Conservation (phyloP, 1,140 invertebrate genomes). For the Drosophila ercepeae region DNA sequence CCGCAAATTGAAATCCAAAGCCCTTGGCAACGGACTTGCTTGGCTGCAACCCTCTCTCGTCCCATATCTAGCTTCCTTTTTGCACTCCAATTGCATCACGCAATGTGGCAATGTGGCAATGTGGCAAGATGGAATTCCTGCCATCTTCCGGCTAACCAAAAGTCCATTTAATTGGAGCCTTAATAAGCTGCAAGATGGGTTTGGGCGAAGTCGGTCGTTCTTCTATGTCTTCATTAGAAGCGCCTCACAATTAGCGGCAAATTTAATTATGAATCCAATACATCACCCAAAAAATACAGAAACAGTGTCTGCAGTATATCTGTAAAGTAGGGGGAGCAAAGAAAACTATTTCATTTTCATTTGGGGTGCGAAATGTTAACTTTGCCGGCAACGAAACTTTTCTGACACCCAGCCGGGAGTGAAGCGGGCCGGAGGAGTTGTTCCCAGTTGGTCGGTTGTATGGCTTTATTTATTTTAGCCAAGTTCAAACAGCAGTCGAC, state of each 20-base stretch:
- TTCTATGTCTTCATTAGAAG: slow-evolving; percentile 33
- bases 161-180: slow-evolving; percentile 33
- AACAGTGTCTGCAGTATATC: slow-evolving; percentile 16
- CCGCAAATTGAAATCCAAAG: slow-evolving; percentile 55
- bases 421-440: slow-evolving; percentile 30
- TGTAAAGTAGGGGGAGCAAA: slow-evolving; percentile 18
- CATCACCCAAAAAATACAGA: slow-evolving; percentile 19
- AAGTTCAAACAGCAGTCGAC: slow-evolving; percentile 69
- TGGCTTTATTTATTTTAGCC: slow-evolving; percentile 81
- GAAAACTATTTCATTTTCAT: slow-evolving; percentile 75
- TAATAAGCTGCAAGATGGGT: slow-evolving; percentile 1
- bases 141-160: slow-evolving; percentile 3
- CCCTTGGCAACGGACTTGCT: slow-evolving; percentile 35
- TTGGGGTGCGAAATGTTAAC: slow-evolving; percentile 58
- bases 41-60: neutral
- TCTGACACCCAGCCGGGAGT: slow-evolving; percentile 55
- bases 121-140: slow-evolving; percentile 24
- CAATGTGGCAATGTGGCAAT: slow-evolving; percentile 41
- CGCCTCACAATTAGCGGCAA: slow-evolving; percentile 42
- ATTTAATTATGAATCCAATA: slow-evolving; percentile 74
- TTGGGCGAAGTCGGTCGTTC: slow-evolving; percentile 7
- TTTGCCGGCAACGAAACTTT: slow-evolving; percentile 57
- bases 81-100: slow-evolving; percentile 31
- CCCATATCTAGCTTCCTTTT: neutral
- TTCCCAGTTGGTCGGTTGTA: slow-evolving; percentile 62